Evolutionary conservation across 2,888 invertebrate species (phyloP).

Genomic region (Patella caerulea): DNA sequence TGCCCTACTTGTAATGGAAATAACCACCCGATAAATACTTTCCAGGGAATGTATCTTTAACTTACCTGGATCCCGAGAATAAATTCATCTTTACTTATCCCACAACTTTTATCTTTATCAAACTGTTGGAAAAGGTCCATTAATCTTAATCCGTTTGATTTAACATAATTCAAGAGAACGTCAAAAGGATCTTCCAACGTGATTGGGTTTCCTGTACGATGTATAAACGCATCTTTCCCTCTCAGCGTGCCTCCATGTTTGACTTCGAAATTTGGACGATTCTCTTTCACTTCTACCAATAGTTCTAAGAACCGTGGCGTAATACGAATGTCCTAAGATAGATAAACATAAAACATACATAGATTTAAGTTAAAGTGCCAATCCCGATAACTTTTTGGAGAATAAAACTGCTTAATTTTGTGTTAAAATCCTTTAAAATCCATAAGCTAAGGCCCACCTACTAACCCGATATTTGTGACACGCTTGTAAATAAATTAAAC

Average conservation of each 20-base stretch:
- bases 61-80: conserved; percentile 44
- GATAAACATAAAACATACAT: neutral
- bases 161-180: conserved; percentile 49
- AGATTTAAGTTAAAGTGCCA: no score
- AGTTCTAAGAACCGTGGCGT: conserved; percentile 42
- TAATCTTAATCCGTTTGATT: conserved; percentile 46
- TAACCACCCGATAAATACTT: no score
- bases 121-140: conserved; percentile 57
- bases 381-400: no score
- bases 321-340: conserved; percentile 48
- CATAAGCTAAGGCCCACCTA: no score
- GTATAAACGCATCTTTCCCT: conserved; percentile 33
- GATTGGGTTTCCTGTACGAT: conserved; percentile 15
- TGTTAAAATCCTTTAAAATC: no score
- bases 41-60: no score
- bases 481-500: no score
- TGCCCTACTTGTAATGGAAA: no score
- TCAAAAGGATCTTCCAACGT: conserved; percentile 50
- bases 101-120: conserved; percentile 54
- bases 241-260: conserved; percentile 46
- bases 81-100: conserved; percentile 50
- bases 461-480: no score
- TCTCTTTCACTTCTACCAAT: conserved; percentile 34
- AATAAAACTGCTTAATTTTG: no score
- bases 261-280: conserved; percentile 46